Conservation (phyloP, 2,113 vertebrate species). For the Martes martes region DNA sequence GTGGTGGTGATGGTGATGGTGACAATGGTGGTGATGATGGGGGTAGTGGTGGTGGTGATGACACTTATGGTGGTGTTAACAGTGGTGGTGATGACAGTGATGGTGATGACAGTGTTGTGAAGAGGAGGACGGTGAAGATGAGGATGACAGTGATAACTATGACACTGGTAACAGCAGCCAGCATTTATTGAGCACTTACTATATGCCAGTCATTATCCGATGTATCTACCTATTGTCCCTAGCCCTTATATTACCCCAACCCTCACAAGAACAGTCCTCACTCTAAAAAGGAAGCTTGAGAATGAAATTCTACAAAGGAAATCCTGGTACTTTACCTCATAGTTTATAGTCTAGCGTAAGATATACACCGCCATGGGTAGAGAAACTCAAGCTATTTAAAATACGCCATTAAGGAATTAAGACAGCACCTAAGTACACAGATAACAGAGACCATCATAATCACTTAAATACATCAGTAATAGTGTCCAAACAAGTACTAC, state of each 20-base stretch:
- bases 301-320: not conserved
- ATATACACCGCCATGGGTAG: too few relatives aligned
- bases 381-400: not conserved
- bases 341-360: not conserved
- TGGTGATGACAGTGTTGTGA: too few relatives aligned
- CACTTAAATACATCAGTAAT: not conserved
- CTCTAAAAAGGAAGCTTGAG: not conserved
- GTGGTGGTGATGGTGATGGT: rapidly evolving
- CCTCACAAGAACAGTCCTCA: not conserved
- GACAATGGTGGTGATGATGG: rapidly evolving
- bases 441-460: not conserved
- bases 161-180: not conserved
- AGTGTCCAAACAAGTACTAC: not conserved
- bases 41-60: too few relatives aligned
- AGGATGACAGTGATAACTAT: not conserved
- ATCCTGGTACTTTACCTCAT: not conserved
- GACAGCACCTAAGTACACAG: not conserved
- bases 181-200: not conserved
- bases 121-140: not conserved
- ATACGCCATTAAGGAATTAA: not conserved
- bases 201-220: not conserved
- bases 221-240: not conserved
- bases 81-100: too few relatives aligned
- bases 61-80: too few relatives aligned
- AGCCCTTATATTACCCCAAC: not conserved